phyloP scores from a whole-genome alignment of 2,113 vertebrate species.

The Cryptotis parvus region DNA sequence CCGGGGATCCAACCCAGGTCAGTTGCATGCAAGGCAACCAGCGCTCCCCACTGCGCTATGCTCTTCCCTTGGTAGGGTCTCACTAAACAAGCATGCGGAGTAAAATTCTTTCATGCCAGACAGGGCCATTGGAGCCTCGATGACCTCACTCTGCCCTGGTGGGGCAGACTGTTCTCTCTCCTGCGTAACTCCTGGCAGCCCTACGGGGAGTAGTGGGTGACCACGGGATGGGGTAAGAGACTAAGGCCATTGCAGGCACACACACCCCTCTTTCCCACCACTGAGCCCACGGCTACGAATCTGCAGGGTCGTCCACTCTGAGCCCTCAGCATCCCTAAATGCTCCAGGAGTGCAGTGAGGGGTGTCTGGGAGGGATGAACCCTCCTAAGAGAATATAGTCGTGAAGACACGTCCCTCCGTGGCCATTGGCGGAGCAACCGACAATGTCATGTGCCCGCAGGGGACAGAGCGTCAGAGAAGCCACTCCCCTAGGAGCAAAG shows the following conservation, averaged over 20 bases:
- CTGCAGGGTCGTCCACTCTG: not conserved
- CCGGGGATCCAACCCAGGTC: no score
- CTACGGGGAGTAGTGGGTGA: not conserved
- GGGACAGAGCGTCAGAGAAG: no score
- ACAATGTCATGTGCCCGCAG: no score
- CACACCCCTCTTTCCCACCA: not conserved
- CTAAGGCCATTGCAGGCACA: not conserved
- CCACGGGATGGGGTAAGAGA: not conserved
- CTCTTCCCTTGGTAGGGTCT: not conserved
- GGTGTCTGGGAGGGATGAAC: no score
- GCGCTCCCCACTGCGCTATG: no score
- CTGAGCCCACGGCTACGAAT: constrained; percentile 17
- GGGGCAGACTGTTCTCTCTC: not conserved
- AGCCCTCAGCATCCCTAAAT: not conserved
- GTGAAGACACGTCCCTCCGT: no score
- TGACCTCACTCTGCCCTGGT: not conserved
- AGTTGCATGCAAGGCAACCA: no score
- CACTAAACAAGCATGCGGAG: not conserved
- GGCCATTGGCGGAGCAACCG: not conserved
- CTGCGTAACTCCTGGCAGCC: not conserved
- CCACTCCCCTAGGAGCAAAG: not conserved
- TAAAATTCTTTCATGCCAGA: not conserved
- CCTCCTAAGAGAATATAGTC: no score
- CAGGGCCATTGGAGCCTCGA: not conserved
- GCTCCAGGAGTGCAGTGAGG: not conserved